Evolutionary conservation across 2,888 invertebrate species (phyloP).

Genomic region (Morpho achilles): DNA sequence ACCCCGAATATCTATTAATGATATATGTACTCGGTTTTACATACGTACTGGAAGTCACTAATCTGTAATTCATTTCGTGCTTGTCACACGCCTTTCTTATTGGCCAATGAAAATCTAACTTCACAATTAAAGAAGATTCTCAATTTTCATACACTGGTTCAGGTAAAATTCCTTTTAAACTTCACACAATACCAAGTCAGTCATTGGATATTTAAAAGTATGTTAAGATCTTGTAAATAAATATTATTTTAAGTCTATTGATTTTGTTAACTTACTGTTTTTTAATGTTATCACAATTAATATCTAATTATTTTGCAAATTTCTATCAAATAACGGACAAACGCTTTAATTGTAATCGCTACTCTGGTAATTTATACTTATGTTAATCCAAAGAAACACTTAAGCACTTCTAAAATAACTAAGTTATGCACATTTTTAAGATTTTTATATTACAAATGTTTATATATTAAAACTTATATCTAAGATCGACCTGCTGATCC

Average conservation of each 20-base stretch:
- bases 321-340: slow-evolving; percentile 10
- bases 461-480: slow-evolving; percentile 30
- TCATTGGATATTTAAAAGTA: slow-evolving; percentile 13
- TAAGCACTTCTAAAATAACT: not conserved
- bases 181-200: slow-evolving; percentile 16
- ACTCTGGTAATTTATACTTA: slow-evolving; percentile 6
- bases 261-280: slow-evolving; percentile 13
- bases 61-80: too few relatives aligned
- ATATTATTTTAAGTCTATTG: slow-evolving; percentile 16
- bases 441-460: slow-evolving; percentile 15
- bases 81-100: too few relatives aligned
- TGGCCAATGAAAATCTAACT: too few relatives aligned
- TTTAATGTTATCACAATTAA: too few relatives aligned
- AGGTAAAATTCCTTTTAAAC: not conserved
- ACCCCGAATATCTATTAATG: too few relatives aligned
- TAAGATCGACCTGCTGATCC: slow-evolving; percentile 55
- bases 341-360: slow-evolving; percentile 20
- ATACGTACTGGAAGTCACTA: too few relatives aligned
- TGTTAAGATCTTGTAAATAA: slow-evolving; percentile 21
- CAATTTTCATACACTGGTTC: not conserved
- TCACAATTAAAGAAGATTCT: not conserved
- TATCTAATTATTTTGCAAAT: not conserved
- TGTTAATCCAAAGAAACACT: slow-evolving; percentile 1
- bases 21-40: too few relatives aligned
- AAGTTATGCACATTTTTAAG: not conserved